Conservation (phyloP, 1,140 invertebrate genomes). For the Drosophila rufa region DNA sequence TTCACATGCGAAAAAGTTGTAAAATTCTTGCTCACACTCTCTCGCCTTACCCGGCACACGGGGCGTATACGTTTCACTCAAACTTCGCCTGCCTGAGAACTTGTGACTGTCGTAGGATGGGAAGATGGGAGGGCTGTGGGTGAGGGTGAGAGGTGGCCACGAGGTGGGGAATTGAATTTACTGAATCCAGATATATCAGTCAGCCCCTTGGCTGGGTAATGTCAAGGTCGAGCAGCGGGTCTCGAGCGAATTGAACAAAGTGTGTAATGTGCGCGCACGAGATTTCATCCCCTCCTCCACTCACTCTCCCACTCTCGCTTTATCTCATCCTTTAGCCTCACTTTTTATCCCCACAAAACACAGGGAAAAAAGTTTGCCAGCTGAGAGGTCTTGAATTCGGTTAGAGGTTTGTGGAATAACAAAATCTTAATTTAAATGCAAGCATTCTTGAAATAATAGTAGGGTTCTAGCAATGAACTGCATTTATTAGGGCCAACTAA, state of each 20-base stretch:
- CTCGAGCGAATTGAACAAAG: constrained; percentile 52
- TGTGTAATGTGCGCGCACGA: constrained; percentile 72
- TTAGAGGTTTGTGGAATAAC: neutral
- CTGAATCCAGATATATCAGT: constrained; percentile 33
- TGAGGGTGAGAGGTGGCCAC: constrained; percentile 11
- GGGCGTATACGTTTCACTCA: constrained; percentile 37
- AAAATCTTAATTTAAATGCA: neutral
- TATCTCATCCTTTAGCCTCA: constrained; percentile 13
- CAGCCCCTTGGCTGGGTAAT: constrained; percentile 39
- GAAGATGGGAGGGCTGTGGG: neutral
- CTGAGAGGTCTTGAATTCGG: neutral
- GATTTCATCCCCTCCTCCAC: constrained; percentile 54
- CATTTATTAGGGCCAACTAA: neutral
- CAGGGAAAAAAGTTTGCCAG: neutral
- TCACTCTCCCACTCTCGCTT: neutral
- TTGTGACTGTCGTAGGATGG: neutral
- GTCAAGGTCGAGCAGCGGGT: constrained; percentile 38
- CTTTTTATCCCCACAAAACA: constrained; percentile 6
- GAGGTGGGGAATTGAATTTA: constrained; percentile 37
- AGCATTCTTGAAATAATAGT: neutral
- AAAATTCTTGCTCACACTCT: constrained; percentile 51
- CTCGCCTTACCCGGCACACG: constrained; percentile 6
- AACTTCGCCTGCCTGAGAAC: constrained; percentile 8
- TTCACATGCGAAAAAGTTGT: constrained; percentile 78
- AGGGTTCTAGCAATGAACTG: neutral